These are phyloP conservation scores for Adineta ricciae DNA, from an alignment of 2,888 invertebrate species.

Conservation along the genomic window DNA sequence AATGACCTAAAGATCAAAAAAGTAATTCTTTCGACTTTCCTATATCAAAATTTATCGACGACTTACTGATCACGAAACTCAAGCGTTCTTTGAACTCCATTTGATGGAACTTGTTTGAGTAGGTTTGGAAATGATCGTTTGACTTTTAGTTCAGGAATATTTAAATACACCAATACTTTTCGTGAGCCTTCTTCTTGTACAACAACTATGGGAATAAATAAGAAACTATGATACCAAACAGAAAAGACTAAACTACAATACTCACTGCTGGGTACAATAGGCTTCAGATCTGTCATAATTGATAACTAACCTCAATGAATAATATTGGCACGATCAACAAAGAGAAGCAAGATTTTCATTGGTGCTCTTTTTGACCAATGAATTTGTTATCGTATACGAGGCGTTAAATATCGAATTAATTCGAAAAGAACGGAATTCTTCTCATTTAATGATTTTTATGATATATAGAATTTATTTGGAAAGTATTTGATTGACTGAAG, in stretches of 20 bases:
- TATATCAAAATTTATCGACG: neutral
- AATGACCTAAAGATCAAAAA: neutral
- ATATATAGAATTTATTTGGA: neutral
- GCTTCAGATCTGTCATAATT: neutral
- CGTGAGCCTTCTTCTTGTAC: neutral
- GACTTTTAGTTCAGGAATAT: neutral
- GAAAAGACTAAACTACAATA: neutral
- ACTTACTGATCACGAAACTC: neutral
- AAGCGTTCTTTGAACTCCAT: neutral
- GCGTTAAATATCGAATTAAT: neutral
- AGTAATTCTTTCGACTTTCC: neutral
- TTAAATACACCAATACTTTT: neutral
- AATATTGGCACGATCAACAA: neutral
- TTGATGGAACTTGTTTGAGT: neutral
- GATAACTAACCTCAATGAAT: too few relatives aligned
- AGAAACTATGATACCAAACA: neutral
- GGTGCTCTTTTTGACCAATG: neutral
- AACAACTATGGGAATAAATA: neutral
- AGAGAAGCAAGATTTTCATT: neutral
- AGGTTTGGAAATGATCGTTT: neutral
- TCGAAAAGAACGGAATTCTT: neutral
- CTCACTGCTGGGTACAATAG: neutral
- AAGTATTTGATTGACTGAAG: neutral
- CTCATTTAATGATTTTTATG: too few relatives aligned
- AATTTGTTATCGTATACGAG: neutral